Percentiles rank a stretch among this genome's conserved stretches.
phyloP scores from a whole-genome alignment of 1,140 invertebrate genomes.

The Solenopsis fugax region DNA sequence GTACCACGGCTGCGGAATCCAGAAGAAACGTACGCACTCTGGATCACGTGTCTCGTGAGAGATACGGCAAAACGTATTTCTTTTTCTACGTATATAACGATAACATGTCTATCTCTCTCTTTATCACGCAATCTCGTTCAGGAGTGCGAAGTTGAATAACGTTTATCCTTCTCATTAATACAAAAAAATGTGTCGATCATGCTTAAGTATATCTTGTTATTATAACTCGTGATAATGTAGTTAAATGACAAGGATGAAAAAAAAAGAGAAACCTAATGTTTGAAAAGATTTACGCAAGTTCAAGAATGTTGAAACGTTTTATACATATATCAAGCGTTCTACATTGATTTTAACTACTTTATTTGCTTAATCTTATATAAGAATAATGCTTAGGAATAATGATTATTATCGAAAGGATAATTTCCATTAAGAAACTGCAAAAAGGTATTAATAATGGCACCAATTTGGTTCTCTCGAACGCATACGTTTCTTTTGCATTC shows the following conservation, averaged over 20 bases:
- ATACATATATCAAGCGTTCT: neutral
- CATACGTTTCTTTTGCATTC: constrained; percentile 73
- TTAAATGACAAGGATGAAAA: neutral
- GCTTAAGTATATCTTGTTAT: constrained; percentile 33
- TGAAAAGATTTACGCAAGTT: constrained; percentile 1
- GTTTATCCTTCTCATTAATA: neutral
- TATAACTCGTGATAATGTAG: neutral
- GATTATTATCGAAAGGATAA: constrained; percentile 5
- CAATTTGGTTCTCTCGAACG: constrained; percentile 47
- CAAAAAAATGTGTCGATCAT: neutral
- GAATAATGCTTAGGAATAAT: constrained; percentile 9
- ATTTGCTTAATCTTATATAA: constrained; percentile 37
- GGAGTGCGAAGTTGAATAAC: neutral
- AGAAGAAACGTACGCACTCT: constrained; percentile 73
- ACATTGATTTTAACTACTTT: neutral
- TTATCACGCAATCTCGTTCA: neutral
- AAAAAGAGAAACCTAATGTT: neutral
- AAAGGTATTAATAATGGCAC: constrained; percentile 38
- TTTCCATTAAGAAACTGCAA: constrained; percentile 24
- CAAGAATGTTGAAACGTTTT: constrained; percentile 17
- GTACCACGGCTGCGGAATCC: constrained; percentile 37
- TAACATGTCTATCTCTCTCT: neutral
- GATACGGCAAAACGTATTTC: neutral
- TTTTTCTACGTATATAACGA: constrained; percentile 22
- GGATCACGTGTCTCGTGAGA: constrained; percentile 10